phyloP scores from a whole-genome alignment of 2,888 invertebrate species.

The Lordiphosa andalusiaca region DNA sequence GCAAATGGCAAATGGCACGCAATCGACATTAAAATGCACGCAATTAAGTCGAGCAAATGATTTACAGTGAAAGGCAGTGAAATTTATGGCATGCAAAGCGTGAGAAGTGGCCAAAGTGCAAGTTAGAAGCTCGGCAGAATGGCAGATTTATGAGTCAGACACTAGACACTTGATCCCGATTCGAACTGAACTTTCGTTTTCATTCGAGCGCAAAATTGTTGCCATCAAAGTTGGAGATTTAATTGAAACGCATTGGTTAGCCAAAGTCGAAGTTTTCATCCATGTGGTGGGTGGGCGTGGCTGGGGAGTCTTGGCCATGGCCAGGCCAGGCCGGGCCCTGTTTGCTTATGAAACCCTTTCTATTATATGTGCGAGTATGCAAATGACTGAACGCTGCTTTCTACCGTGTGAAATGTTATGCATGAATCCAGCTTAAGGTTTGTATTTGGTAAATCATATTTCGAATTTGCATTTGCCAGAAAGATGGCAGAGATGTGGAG shows the following conservation, averaged over 20 bases:
- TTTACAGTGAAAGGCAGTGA: constrained; percentile 73
- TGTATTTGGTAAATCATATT: constrained; percentile 53
- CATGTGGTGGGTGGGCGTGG: constrained; percentile 2
- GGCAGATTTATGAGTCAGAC: constrained; percentile 1
- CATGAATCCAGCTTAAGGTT: constrained; percentile 15
- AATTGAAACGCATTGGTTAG: constrained; percentile 6
- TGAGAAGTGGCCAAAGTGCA: constrained; percentile 40
- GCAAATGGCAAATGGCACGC: constrained; percentile 60
- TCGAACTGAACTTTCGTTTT: constrained; percentile 53
- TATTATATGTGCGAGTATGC: constrained; percentile 41
- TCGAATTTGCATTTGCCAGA: constrained; percentile 44
- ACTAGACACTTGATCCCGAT: not conserved
- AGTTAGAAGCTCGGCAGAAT: constrained; percentile 2
- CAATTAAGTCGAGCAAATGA: constrained; percentile 65
- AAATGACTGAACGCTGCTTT: constrained; percentile 57
- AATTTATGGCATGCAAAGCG: constrained; percentile 70
- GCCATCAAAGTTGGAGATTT: not conserved
- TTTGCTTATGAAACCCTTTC: constrained; percentile 37
- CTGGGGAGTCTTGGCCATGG: constrained; percentile 5
- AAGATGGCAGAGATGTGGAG: constrained; percentile 9
- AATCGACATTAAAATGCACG: constrained; percentile 70
- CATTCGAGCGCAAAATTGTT: constrained; percentile 2
- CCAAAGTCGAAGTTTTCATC: no score
- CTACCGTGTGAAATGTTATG: constrained; percentile 55
- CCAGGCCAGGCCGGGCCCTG: not conserved